phyloP scores from a whole-genome alignment of 1,140 invertebrate species.

The Theocolax elegans region DNA sequence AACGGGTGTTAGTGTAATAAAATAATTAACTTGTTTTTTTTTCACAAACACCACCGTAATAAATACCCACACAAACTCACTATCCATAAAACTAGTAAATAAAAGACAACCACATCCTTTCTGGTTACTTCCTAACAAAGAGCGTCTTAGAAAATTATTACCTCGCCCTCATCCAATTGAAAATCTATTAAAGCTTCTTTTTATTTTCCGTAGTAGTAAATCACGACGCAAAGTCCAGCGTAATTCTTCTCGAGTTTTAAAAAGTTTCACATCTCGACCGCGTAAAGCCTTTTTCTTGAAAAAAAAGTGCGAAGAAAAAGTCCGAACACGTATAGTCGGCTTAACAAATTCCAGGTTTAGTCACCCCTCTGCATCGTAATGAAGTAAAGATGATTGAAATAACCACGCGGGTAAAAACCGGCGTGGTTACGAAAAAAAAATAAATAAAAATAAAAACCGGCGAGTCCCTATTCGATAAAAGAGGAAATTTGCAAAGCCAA shows the following conservation, averaged over 20 bases:
- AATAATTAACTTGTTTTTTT: no score
- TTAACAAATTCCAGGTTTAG: neutral
- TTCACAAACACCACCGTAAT: no score
- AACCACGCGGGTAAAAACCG: neutral
- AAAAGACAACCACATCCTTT: neutral
- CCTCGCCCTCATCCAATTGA: conserved; percentile 4
- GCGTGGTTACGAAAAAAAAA: no score
- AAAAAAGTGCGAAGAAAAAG: neutral
- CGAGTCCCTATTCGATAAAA: no score
- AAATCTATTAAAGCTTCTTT: conserved; percentile 28
- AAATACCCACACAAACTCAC: neutral
- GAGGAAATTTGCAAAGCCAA: neutral
- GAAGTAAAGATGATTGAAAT: conserved; percentile 24
- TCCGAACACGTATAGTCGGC: conserved; percentile 8
- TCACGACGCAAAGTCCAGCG: neutral
- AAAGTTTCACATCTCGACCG: conserved; percentile 10
- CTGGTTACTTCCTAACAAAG: neutral
- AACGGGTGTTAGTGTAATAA: no score
- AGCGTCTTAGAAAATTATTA: conserved; percentile 21
- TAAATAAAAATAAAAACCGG: no score
- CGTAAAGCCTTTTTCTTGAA: neutral
- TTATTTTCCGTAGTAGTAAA: conserved; percentile 13
- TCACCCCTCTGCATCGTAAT: neutral
- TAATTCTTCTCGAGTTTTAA: conserved; percentile 23
- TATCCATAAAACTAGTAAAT: neutral